These are phyloP conservation scores for Atta texana DNA, from an alignment of 1,140 invertebrate species.

Conservation along the genomic window DNA sequence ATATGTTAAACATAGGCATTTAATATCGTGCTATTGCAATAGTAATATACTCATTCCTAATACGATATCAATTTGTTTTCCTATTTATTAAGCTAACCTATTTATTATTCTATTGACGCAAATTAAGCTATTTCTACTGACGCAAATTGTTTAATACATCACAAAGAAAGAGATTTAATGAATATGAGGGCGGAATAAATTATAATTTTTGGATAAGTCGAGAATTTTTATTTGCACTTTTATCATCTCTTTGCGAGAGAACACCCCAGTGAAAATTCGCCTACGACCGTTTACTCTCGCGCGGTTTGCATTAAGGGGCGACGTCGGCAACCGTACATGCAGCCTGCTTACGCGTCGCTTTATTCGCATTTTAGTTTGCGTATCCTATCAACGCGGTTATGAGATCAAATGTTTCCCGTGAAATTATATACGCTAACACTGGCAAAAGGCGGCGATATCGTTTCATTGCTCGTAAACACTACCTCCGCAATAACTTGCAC, in stretches of 20 bases:
- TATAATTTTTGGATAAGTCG: conserved; percentile 5
- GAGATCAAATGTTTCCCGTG: conserved; percentile 58
- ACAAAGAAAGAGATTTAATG: conserved; percentile 7
- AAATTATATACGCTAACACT: conserved; percentile 55
- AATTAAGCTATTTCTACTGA: conserved; percentile 30
- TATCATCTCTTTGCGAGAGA: not conserved
- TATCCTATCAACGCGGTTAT: conserved; percentile 40
- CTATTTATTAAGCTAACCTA: conserved; percentile 35
- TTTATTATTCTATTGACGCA: not conserved
- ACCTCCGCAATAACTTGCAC: not conserved
- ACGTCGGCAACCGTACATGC: conserved; percentile 35
- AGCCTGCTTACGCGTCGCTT: conserved; percentile 40
- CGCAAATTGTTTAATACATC: conserved; percentile 18
- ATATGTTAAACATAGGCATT: not conserved
- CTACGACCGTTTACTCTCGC: not conserved
- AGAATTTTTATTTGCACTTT: not conserved
- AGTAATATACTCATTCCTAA: not conserved
- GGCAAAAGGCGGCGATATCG: conserved; percentile 26
- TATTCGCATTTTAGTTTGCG: conserved; percentile 55
- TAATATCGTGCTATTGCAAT: not conserved
- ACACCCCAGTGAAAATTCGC: conserved; percentile 21
- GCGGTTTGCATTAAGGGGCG: conserved; percentile 42
- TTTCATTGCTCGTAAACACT: conserved; percentile 35
- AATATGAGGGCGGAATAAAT: not conserved
- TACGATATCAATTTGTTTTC: not conserved